These are phyloP conservation scores for Camelus bactrianus DNA, from an alignment of 2,113 vertebrate species.

Conservation along the genomic window DNA sequence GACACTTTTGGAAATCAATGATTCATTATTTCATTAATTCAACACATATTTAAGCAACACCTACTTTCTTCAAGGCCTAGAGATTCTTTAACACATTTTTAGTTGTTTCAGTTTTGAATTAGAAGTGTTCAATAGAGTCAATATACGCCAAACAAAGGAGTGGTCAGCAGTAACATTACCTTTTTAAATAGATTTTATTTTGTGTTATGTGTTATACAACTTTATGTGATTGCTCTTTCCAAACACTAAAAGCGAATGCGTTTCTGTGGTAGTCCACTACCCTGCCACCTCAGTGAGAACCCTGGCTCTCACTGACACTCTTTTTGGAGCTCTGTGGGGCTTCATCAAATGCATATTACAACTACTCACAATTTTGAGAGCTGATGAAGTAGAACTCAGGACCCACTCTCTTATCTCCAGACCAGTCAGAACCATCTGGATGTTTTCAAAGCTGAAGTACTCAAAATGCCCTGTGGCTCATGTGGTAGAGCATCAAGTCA, in stretches of 20 bases:
- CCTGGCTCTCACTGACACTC: background rate
- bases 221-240: background rate
- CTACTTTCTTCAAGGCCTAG: background rate
- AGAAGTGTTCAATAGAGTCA: background rate
- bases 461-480: background rate
- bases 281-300: background rate
- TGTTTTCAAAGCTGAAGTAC: background rate
- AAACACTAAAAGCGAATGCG: background rate
- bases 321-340: background rate
- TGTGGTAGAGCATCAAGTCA: background rate
- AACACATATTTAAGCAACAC: background rate
- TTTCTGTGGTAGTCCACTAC: rapidly evolving
- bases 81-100: background rate
- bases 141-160: background rate
- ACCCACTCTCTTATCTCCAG: background rate
- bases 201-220: background rate
- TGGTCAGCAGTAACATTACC: background rate
- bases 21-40: background rate
- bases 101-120: background rate
- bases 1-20: background rate
- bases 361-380: background rate
- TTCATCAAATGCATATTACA: background rate
- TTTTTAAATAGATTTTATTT: background rate
- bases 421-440: background rate
- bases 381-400: background rate